Evolutionary conservation across 2,113 vertebrate species (phyloP), one percentile per base, ranked within the genome.

Genomic region (Sinocyclocheilus maitianheensis): DNA sequence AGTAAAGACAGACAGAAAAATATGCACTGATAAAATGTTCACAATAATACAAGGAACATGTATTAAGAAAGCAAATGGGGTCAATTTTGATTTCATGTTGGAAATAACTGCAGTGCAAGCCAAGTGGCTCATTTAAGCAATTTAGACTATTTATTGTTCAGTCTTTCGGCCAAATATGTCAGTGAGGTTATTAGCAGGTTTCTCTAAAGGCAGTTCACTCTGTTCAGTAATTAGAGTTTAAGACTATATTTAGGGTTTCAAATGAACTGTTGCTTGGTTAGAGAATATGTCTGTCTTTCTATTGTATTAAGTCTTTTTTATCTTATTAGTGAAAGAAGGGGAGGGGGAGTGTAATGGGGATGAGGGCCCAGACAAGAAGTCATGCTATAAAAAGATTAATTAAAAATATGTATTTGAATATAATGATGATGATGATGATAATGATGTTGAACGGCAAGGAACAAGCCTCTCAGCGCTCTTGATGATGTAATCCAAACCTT

Each of bases 331-430:
- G 83, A 46, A 20, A 85, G 55, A 40, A 74, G n/a, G 7, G 77
- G 30, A 46, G 13, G 58, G 60, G 46, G 80, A 30, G 37, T 62
- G 76, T 60, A 88, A 89, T 34, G 81, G 71, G 83, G 89, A 91
- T 87, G 87, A 87, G 84, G 90, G 89, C 84, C 89, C 80, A 89
- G 63, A 83, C 88, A 89, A 85, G 87, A 9, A 87, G 89, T 84
- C 79, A 24, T 0, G 84, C 84, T 93, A 91, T 92, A 91, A 94
- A 94, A 93, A 91, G 89, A 89, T 91, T 85, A 85, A 94, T 94
- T 93, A 92, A 92, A 93, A 93, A 91, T 91, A 84, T 91, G 90
- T 46, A 63, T 86, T 90, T 88, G 81, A 91, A 91, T 89, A 24
- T 80, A 69, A 83, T 62, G 22, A 77, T 13, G 82, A 37, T 40